Evolutionary conservation across 2,113 vertebrate genomes (phyloP).

Genomic region (Ictidomys tridecemlineatus): DNA sequence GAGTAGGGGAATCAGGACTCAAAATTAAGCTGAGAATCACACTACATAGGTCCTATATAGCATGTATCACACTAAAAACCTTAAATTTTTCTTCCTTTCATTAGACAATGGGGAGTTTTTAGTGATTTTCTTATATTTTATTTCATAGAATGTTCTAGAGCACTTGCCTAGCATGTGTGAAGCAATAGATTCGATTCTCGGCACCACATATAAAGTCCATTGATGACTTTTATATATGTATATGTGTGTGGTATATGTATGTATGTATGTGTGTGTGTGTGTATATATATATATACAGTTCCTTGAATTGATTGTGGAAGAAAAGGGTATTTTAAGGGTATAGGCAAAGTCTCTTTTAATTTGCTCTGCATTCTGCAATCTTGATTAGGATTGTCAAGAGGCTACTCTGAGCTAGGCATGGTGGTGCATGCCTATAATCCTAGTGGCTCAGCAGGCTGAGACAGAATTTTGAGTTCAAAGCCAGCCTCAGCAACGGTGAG

Average conservation of each 20-base stretch:
- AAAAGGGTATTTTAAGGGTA: neutral
- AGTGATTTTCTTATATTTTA: slow-evolving; percentile 53
- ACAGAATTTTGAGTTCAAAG: no score
- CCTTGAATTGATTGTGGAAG: slow-evolving; percentile 54
- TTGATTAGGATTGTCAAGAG: slow-evolving; percentile 59
- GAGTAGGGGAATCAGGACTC: neutral
- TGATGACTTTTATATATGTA: no score
- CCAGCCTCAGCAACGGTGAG: no score
- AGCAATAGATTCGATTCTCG: no score
- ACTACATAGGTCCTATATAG: neutral
- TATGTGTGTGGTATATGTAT: no score
- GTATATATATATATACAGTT: neutral
- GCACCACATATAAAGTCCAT: no score
- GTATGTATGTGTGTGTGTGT: no score
- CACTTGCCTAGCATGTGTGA: no score
- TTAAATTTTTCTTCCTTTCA: neutral
- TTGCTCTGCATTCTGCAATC: slow-evolving; percentile 41
- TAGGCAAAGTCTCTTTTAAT: slow-evolving; percentile 48
- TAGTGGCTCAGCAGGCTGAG: no score
- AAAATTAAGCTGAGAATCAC: neutral
- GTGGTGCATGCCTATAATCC: no score
- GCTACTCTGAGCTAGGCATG: neutral
- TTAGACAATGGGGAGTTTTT: slow-evolving; percentile 20
- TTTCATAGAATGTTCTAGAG: slow-evolving; percentile 16
- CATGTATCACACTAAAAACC: neutral